Percentiles rank a stretch among this genome's conserved stretches.
Evolutionary conservation across 2,797 vertebrate species (phyloP).

Genomic region (Pelodytes ibericus): DNA sequence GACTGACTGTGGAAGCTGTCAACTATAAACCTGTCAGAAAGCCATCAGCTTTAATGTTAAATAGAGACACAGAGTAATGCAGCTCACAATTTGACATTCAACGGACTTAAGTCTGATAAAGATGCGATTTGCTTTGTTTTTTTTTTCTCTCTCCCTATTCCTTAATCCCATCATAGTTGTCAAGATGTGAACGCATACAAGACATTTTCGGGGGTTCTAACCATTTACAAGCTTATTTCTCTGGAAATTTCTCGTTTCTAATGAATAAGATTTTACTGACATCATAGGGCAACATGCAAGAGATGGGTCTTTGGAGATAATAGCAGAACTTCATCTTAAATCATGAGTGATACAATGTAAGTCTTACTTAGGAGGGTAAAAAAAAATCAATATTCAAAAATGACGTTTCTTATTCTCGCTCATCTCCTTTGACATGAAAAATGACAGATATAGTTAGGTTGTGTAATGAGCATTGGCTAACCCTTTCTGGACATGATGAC

Average conservation of each 20-base stretch:
- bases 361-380: background rate
- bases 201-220: conserved; percentile 12
- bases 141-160: conserved; percentile 62
- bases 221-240: background rate
- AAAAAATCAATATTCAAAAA: conserved; percentile 8
- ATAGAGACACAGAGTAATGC: conserved; percentile 85
- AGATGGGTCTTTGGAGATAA: background rate
- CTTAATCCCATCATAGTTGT: conserved; percentile 33
- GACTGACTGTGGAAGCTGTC: conserved; percentile 85
- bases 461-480: background rate
- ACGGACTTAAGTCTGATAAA: conserved; percentile 76
- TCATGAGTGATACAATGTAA: background rate
- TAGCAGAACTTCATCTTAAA: background rate
- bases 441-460: background rate
- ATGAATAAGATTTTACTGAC: background rate
- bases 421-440: background rate
- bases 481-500: background rate
- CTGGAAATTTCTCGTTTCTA: background rate
- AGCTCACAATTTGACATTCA: conserved; percentile 80
- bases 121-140: conserved; percentile 80
- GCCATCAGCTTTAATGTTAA: conserved; percentile 86
- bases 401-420: background rate
- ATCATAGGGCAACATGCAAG: background rate
- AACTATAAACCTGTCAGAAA: conserved; percentile 92
- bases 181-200: conserved; percentile 12